Evolutionary conservation across 2,797 vertebrate genomes (phyloP).

Genomic region (Eulemur mongoz): DNA sequence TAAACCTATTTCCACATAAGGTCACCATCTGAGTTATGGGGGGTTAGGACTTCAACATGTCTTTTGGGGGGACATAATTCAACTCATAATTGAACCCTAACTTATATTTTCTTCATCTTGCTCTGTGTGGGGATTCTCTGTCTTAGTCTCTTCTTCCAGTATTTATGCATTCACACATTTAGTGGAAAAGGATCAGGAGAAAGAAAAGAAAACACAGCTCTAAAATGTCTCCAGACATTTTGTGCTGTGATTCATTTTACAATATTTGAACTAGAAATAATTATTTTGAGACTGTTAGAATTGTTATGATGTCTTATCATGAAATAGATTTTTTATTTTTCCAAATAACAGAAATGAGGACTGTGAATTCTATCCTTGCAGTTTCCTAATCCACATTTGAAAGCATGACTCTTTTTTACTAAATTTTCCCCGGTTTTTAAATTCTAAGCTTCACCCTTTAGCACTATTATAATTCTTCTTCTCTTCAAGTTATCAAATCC

Average conservation of each 20-base stretch:
- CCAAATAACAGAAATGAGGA: slow-evolving; percentile 46
- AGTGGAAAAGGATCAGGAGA: neutral
- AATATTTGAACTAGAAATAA: slow-evolving; percentile 39
- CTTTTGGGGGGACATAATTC: neutral
- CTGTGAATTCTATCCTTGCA: slow-evolving; percentile 5
- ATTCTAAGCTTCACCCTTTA: slow-evolving; percentile 49
- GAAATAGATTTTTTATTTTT: slow-evolving; percentile 44
- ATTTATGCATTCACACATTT: neutral
- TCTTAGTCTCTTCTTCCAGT: neutral
- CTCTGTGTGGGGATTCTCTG: neutral
- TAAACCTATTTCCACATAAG: neutral
- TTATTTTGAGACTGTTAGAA: slow-evolving; percentile 42
- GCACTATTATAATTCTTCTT: slow-evolving; percentile 63
- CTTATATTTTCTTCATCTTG: neutral
- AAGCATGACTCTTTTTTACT: slow-evolving; percentile 51
- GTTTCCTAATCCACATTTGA: slow-evolving; percentile 48
- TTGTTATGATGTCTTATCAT: slow-evolving; percentile 45
- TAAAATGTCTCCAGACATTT: slow-evolving; percentile 1
- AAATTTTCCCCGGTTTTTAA: slow-evolving; percentile 55
- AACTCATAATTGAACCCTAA: neutral
- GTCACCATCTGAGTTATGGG: neutral
- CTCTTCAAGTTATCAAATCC: slow-evolving; percentile 39
- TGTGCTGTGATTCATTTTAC: slow-evolving; percentile 29
- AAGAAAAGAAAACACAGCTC: neutral
- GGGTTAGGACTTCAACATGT: neutral